Evolutionary conservation across 2,797 vertebrate species (phyloP), one percentile per base, ranked within the genome.

Genomic region (Squalus acanthias): DNA sequence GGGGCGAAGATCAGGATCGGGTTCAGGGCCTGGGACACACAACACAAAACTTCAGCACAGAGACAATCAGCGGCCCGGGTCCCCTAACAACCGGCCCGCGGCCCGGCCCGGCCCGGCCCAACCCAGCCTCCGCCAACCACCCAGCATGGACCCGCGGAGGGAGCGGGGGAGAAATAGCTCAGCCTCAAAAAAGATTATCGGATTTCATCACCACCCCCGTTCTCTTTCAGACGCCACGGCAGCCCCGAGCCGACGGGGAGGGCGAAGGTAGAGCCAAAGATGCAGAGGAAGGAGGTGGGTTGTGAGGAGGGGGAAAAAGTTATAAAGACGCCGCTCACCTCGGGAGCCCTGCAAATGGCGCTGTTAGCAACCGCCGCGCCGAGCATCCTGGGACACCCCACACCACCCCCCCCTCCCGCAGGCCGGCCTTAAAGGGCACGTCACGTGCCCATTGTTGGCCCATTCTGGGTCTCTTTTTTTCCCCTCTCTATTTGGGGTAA

Each of bases 281-380:
- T 46, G 79, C 53, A 3, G 46, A 85, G 39, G 39, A 39, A 39
- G 39, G 39, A 39, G 39, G 39, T 39, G 39, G 39, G 39, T 39
- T 39, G 39, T 39, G 39, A 39, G 39, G 39, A 39, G 39, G 39
- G 39, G 39, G 39, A 39, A 6, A 91, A 91, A 91, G 57, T 91
- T 91, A 39, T 39, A 17, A 63, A 91, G 88, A 65, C 88, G 29
- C 88, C 57, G 57, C 88, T 91, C 88, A 91, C 88, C 88, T 91
- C 88, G 57, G 39, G 57, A 91, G 88, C 88, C 57, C 88, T 63
- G 57, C 88, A 91, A 91, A 91, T 91, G 88, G 88, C 88, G 88
- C 88, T 91, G 88, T 91, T 63, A 63, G 57, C 57, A 29, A n/a
- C 57, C 88, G 15, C 88, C 88, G 88, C 88, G 88, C 88, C 88